Conservation (phyloP, 2,113 vertebrate species). For the Dicerorhinus sumatrensis region DNA sequence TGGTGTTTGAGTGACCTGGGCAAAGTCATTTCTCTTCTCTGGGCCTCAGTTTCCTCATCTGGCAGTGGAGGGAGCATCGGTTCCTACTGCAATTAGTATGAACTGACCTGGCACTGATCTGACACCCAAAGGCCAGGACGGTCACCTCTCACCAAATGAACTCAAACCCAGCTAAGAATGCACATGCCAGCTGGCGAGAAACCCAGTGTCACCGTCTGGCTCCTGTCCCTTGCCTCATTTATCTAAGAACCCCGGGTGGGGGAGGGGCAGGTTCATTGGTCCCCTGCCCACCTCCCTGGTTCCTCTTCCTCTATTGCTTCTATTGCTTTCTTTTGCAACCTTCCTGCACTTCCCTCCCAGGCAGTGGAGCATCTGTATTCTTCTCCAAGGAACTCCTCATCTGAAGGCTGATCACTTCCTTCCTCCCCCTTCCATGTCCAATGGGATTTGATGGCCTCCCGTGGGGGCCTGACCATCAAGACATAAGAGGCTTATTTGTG, state of each 20-base stretch:
- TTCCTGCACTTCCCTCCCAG: neutral
- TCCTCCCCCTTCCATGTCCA: neutral
- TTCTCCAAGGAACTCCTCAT: neutral
- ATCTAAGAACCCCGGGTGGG: neutral
- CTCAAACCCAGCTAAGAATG: neutral
- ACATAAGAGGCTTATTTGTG: neutral
- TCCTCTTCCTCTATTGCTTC: neutral
- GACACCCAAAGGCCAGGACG: neutral
- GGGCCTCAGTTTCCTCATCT: neutral
- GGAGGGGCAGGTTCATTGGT: fast-evolving
- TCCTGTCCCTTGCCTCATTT: neutral
- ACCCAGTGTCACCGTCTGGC: fast-evolving
- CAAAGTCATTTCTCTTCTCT: neutral
- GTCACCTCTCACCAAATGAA: neutral
- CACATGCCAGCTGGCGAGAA: neutral
- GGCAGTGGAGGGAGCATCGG: fast-evolving
- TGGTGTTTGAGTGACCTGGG: neutral
- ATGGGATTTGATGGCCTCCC: neutral
- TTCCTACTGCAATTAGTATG: neutral
- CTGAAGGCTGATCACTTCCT: neutral
- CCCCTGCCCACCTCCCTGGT: neutral
- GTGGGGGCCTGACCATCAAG: neutral
- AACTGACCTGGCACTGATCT: neutral
- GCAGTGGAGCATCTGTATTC: neutral
- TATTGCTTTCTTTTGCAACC: neutral